These are phyloP conservation scores for Epicampocera succincta DNA, from an alignment of 2,888 invertebrate species.

Conservation along the genomic window DNA sequence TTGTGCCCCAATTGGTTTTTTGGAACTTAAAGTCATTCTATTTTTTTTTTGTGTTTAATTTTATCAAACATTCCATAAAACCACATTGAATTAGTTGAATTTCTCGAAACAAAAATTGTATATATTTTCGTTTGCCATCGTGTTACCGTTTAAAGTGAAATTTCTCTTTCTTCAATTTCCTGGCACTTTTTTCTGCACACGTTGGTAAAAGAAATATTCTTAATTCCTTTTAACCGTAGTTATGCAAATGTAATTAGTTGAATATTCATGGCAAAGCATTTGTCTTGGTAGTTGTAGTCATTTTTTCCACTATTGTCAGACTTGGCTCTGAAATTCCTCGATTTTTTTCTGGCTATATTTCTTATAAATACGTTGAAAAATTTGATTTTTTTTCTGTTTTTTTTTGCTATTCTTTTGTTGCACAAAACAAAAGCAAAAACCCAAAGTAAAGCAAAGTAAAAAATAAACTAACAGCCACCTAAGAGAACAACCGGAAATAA, in stretches of 20 bases:
- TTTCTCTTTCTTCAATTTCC: not conserved
- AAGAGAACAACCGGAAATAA: slow-evolving; percentile 63
- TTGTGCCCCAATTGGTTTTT: no score
- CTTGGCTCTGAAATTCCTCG: slow-evolving; percentile 44
- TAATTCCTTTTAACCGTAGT: slow-evolving; percentile 65
- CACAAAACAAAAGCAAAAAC: slow-evolving; percentile 13
- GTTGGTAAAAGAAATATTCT: slow-evolving; percentile 43
- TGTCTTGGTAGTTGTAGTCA: slow-evolving; percentile 57
- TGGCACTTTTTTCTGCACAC: not conserved
- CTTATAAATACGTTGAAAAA: not conserved
- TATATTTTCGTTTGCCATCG: slow-evolving; percentile 25
- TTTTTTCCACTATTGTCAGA: slow-evolving; percentile 48
- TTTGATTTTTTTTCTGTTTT: no score
- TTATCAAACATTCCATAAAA: no score
- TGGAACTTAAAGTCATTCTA: no score
- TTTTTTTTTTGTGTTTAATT: no score
- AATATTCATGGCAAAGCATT: slow-evolving; percentile 65
- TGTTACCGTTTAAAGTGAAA: slow-evolving; percentile 31
- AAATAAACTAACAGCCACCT: slow-evolving; percentile 53
- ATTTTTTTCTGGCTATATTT: not conserved
- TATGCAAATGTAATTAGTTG: slow-evolving; percentile 69
- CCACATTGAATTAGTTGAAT: slow-evolving; percentile 21
- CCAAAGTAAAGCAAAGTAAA: slow-evolving; percentile 4
- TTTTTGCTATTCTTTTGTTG: slow-evolving; percentile 7
- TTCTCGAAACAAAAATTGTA: slow-evolving; percentile 13